A percentile compares a stretch with the other conserved stretches of the same genome.
These are phyloP conservation scores for Styela plicata DNA, from an alignment of 23 tunicate species.

Conservation along the genomic window DNA sequence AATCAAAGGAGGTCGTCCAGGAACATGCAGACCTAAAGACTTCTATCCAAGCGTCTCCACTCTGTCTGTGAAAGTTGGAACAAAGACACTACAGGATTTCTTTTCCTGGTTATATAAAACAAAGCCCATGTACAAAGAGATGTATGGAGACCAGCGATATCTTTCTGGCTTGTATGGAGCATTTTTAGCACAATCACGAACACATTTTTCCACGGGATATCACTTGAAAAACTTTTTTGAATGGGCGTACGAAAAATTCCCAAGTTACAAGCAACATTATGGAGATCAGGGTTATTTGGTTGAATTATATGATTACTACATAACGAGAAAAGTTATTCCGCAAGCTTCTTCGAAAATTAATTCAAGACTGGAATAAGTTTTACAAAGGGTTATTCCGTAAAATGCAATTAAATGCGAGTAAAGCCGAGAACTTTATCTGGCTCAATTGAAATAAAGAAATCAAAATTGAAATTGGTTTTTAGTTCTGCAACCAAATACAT, in stretches of 20 bases:
- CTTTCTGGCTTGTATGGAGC: neutral
- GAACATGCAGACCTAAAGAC: slow-evolving; percentile 18
- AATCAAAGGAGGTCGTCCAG: slow-evolving; percentile 17
- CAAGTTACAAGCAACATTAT: slow-evolving; percentile 1
- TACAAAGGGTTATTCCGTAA: too few relatives aligned
- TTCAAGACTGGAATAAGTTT: too few relatives aligned
- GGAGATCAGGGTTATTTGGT: slow-evolving; percentile 33
- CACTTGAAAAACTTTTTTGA: slow-evolving; percentile 23
- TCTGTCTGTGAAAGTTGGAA: neutral
- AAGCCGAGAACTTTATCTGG: too few relatives aligned
- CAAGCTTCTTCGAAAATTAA: neutral
- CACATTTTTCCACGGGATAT: neutral
- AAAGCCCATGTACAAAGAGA: slow-evolving; percentile 12
- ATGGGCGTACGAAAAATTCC: slow-evolving; percentile 28
- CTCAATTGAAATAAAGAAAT: too few relatives aligned
- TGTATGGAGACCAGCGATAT: slow-evolving; percentile 27
- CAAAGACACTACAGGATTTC: neutral
- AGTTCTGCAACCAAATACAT: too few relatives aligned
- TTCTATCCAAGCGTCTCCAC: neutral
- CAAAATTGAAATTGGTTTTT: too few relatives aligned
- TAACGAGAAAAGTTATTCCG: neutral
- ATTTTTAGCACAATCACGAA: neutral
- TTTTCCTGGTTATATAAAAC: slow-evolving; percentile 20
- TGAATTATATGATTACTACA: slow-evolving; percentile 16
- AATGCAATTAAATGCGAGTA: too few relatives aligned